phyloP scores from a whole-genome alignment of 2,113 vertebrate species.

The Pedetes capensis region DNA sequence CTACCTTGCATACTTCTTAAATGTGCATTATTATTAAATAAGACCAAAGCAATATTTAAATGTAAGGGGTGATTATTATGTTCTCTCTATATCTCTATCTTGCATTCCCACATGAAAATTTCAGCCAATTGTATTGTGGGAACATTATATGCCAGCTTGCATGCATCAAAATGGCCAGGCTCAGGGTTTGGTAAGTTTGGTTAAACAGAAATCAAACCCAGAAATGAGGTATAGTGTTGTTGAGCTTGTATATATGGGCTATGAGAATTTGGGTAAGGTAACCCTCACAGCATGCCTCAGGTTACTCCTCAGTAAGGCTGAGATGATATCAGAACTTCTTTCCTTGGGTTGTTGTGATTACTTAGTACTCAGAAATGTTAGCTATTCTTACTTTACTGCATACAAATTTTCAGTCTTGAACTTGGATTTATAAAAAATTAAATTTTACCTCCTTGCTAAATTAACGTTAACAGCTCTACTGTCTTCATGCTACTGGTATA shows the following conservation, averaged over 20 bases:
- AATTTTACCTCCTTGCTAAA: not conserved
- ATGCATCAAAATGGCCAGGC: not conserved
- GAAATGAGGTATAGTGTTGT: not conserved
- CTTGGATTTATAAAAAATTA: not conserved
- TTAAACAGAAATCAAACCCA: not conserved
- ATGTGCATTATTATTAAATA: not conserved
- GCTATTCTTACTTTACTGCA: not conserved
- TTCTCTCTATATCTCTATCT: not conserved
- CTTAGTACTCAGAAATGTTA: not conserved
- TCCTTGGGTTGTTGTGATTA: not conserved
- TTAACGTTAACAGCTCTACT: not conserved
- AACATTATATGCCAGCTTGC: not conserved
- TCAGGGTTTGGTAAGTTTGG: not conserved
- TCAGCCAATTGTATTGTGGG: not conserved
- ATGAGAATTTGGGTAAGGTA: not conserved
- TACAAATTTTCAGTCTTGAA: not conserved
- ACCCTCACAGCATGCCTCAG: not conserved
- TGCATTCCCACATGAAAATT: not conserved
- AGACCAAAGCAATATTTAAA: not conserved
- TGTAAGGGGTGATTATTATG: not conserved
- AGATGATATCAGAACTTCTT: not conserved
- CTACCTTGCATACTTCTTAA: not conserved
- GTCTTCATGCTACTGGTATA: not conserved
- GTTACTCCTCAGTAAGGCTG: not conserved
- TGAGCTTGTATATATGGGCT: not conserved